A percentile compares a stretch with the other conserved stretches of the same genome.
Evolutionary conservation across 2,888 invertebrate species (phyloP).

Genomic region (Drosophila algonquin): DNA sequence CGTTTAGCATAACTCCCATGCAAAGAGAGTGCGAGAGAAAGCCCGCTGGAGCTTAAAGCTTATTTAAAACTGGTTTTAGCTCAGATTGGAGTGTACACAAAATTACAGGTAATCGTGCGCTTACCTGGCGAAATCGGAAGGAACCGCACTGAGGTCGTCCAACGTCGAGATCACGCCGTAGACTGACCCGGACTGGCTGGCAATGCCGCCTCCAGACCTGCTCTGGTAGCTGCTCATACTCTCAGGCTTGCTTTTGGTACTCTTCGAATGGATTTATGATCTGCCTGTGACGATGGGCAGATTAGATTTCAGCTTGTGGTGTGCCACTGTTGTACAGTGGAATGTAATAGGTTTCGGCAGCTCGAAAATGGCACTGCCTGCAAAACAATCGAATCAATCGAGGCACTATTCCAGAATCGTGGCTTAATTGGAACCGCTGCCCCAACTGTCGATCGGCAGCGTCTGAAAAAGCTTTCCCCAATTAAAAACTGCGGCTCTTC

Average conservation of each 20-base stretch:
- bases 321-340: constrained; percentile 32
- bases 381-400: constrained; percentile 42
- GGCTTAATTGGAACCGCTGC: constrained; percentile 50
- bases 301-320: constrained; percentile 55
- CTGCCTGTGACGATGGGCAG: constrained; percentile 51
- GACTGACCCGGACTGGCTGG: constrained; percentile 51
- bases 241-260: constrained; percentile 9
- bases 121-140: constrained; percentile 55
- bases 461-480: constrained; percentile 16
- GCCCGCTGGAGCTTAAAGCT: constrained; percentile 8
- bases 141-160: constrained; percentile 50
- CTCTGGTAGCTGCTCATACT: constrained; percentile 27
- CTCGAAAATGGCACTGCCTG: constrained; percentile 12
- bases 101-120: constrained; percentile 9
- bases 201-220: constrained; percentile 40
- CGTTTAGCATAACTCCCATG: constrained; percentile 3
- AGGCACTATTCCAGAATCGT: constrained; percentile 19
- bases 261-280: constrained; percentile 64
- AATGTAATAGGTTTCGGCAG: constrained; percentile 14
- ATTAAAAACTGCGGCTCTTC: constrained; percentile 1
- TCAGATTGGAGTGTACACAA: background rate
- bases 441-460: constrained; percentile 18
- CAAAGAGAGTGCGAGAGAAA: background rate
- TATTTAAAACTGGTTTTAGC: constrained; percentile 29
- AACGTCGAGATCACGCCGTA: constrained; percentile 69